phyloP scores from a whole-genome alignment of 2,888 invertebrate species.

The Anoplius nigerrimus region DNA sequence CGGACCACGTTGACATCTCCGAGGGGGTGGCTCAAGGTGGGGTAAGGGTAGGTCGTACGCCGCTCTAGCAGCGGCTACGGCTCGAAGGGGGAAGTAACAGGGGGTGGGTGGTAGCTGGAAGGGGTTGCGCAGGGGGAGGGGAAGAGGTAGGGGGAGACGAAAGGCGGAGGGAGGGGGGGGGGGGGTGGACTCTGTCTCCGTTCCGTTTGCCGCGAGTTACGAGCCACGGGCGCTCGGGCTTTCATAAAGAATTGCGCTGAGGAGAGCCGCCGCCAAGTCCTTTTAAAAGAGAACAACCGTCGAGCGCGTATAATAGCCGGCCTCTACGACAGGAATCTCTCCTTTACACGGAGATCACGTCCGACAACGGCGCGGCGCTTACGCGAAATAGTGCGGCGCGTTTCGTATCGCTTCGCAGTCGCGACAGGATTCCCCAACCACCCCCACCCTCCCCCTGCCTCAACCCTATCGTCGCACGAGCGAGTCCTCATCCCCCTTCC shows the following conservation, averaged over 20 bases:
- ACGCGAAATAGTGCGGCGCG: slow-evolving; percentile 37
- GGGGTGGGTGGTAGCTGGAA: background rate
- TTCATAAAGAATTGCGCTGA: slow-evolving; percentile 52
- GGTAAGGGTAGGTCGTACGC: background rate
- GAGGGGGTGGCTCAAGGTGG: background rate
- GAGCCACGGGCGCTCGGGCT: slow-evolving; percentile 41
- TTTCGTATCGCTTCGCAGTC: slow-evolving; percentile 15
- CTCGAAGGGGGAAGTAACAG: background rate
- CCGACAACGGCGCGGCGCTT: slow-evolving; percentile 42
- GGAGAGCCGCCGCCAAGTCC: slow-evolving; percentile 59
- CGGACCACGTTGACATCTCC: background rate
- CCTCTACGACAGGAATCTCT: slow-evolving; percentile 31
- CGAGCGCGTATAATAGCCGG: slow-evolving; percentile 57
- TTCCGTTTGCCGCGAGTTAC: slow-evolving; percentile 40
- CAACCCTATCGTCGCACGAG: no score
- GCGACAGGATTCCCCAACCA: slow-evolving; percentile 16
- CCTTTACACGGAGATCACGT: slow-evolving; percentile 30
- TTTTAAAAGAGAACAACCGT: slow-evolving; percentile 60
- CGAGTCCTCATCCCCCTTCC: background rate
- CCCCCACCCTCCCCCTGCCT: background rate
- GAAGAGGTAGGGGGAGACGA: background rate
- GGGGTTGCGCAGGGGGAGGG: background rate
- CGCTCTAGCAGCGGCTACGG: background rate
- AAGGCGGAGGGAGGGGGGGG: background rate
- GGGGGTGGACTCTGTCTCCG: background rate